phyloP scores from a whole-genome alignment of 2,797 vertebrate genomes.

The Lepus oiostolus region DNA sequence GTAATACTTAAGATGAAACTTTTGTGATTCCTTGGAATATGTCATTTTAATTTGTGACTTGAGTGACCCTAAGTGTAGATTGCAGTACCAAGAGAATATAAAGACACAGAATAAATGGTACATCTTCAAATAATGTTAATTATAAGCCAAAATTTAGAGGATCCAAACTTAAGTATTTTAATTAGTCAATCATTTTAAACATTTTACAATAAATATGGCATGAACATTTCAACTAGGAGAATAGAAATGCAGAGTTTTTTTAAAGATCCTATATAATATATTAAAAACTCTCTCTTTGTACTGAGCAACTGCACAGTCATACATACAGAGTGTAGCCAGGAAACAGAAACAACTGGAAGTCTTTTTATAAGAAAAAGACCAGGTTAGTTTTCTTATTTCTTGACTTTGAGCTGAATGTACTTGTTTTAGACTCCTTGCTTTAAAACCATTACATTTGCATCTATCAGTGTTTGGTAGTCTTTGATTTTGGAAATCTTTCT shows the following conservation, averaged over 20 bases:
- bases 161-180: background rate
- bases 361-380: background rate
- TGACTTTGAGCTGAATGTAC: too few species aligned
- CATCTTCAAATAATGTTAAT: background rate
- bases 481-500: background rate
- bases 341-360: background rate
- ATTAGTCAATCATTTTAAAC: constrained; percentile 20
- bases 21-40: background rate
- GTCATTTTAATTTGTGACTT: constrained; percentile 7
- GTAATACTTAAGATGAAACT: background rate
- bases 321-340: background rate
- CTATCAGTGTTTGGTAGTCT: too few species aligned
- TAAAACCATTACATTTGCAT: too few species aligned
- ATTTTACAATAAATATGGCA: background rate
- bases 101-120: background rate
- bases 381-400: too few species aligned
- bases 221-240: background rate
- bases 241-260: background rate
- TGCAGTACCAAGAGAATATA: background rate
- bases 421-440: too few species aligned
- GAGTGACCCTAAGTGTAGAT: background rate
- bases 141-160: background rate
- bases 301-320: background rate
- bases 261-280: constrained; percentile 2
- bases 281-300: background rate